phyloP scores from a whole-genome alignment of 2,888 invertebrate species.

The Cistogaster globosa region DNA sequence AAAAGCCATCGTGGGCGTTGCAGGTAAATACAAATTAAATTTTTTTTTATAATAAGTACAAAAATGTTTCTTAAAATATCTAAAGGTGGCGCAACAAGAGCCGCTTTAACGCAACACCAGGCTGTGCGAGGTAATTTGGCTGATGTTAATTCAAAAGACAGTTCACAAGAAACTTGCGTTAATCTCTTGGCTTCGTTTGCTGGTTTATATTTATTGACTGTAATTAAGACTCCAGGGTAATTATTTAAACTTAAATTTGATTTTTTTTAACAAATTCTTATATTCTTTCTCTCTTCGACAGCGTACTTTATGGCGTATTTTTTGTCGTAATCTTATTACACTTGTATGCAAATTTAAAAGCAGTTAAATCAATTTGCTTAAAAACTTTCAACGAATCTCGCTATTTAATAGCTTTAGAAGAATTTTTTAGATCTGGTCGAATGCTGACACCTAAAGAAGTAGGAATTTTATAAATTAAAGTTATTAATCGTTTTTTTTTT shows the following conservation, averaged over 20 bases:
- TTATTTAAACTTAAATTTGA: slow-evolving; percentile 58
- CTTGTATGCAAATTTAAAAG: slow-evolving; percentile 93
- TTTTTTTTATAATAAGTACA: not conserved
- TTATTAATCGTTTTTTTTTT: too few relatives aligned
- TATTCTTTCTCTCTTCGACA: slow-evolving; percentile 77
- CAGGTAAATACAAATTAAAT: slow-evolving; percentile 84
- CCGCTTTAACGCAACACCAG: slow-evolving; percentile 96
- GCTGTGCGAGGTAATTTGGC: slow-evolving; percentile 94
- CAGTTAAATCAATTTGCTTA: slow-evolving; percentile 91
- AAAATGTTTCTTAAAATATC: not conserved
- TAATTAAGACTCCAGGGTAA: slow-evolving; percentile 85
- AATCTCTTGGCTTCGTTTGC: slow-evolving; percentile 93
- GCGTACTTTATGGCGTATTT: slow-evolving; percentile 90
- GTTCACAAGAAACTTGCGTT: slow-evolving; percentile 98
- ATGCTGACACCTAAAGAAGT: slow-evolving; percentile 87
- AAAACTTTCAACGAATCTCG: slow-evolving; percentile 92
- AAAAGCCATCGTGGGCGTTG: slow-evolving; percentile 95
- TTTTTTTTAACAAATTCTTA: not conserved
- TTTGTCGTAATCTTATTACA: slow-evolving; percentile 89
- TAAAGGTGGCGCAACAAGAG: slow-evolving; percentile 93
- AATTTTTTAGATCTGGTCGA: slow-evolving; percentile 86
- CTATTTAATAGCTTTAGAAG: slow-evolving; percentile 87
- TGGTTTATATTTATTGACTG: slow-evolving; percentile 89
- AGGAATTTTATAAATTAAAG: not conserved
- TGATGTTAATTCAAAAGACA: slow-evolving; percentile 96